Evolutionary conservation across 2,113 vertebrate genomes (phyloP).

Genomic region (Bungarus multicinctus): DNA sequence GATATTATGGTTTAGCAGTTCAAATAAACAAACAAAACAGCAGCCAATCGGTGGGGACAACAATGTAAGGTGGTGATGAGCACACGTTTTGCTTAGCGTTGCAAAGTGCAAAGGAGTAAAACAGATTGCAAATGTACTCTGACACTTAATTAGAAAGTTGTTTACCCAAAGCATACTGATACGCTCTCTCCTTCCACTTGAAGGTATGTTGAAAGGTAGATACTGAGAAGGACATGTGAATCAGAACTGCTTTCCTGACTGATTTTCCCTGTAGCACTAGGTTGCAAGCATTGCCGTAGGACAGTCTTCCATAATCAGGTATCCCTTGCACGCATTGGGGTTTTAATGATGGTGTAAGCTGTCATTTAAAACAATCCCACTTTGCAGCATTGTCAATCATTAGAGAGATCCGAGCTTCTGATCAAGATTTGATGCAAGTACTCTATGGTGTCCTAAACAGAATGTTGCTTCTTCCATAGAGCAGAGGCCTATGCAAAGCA

Average conservation of each 20-base stretch:
- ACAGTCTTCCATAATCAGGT: neutral
- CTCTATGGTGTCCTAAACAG: neutral
- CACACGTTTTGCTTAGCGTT: neutral
- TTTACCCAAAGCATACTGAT: neutral
- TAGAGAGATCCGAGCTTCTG: neutral
- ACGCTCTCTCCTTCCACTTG: neutral
- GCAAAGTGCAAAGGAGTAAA: neutral
- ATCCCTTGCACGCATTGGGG: neutral
- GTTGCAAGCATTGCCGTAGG: neutral
- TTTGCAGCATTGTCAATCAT: neutral
- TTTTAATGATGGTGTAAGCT: neutral
- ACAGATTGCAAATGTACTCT: neutral
- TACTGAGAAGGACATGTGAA: neutral
- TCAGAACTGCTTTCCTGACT: neutral
- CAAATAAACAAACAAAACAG: neutral
- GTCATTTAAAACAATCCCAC: neutral
- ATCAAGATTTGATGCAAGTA: neutral
- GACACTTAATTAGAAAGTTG: neutral
- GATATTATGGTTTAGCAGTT: neutral
- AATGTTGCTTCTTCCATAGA: neutral
- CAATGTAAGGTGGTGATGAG: neutral
- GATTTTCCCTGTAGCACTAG: neutral
- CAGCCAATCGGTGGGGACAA: neutral
- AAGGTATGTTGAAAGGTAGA: neutral
- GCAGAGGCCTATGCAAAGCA: neutral